Conservation (phyloP, 1,140 invertebrate species). For the Cherax quadricarinatus region DNA sequence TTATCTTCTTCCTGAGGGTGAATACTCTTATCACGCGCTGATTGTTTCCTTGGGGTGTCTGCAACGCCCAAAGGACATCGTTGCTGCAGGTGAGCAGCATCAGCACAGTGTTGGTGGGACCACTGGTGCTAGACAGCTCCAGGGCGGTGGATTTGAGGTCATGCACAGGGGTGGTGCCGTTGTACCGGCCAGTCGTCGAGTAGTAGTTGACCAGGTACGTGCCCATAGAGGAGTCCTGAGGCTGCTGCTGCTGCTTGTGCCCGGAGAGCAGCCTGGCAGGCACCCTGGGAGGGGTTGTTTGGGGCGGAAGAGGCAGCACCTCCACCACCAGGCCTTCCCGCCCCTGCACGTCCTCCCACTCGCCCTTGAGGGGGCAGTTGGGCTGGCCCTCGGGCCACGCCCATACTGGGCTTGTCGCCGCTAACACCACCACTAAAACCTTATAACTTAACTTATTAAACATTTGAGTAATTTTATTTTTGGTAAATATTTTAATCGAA, state of each 20-base stretch:
- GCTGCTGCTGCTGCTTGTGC: too few relatives aligned
- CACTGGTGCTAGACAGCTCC: too few relatives aligned
- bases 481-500: too few relatives aligned
- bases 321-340: neutral
- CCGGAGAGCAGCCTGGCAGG: too few relatives aligned
- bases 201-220: neutral
- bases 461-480: too few relatives aligned
- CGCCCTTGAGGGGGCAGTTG: constrained; percentile 1
- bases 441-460: neutral
- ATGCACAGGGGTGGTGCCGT: neutral
- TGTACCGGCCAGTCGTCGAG: neutral
- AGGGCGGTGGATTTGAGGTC: neutral
- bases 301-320: neutral
- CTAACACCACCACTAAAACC: neutral
- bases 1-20: neutral
- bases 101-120: neutral
- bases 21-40: constrained; percentile 7
- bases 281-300: too few relatives aligned
- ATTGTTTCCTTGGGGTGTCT: neutral
- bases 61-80: constrained; percentile 5
- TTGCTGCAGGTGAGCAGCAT: neutral
- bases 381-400: constrained; percentile 8
- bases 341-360: neutral
- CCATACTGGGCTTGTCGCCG: neutral
- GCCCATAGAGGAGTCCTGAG: too few relatives aligned